Percentiles rank a stretch among this genome's conserved stretches.
These are phyloP conservation scores for Rhopalosiphum padi DNA, from an alignment of 1,140 invertebrate genomes.

Conservation along the genomic window DNA sequence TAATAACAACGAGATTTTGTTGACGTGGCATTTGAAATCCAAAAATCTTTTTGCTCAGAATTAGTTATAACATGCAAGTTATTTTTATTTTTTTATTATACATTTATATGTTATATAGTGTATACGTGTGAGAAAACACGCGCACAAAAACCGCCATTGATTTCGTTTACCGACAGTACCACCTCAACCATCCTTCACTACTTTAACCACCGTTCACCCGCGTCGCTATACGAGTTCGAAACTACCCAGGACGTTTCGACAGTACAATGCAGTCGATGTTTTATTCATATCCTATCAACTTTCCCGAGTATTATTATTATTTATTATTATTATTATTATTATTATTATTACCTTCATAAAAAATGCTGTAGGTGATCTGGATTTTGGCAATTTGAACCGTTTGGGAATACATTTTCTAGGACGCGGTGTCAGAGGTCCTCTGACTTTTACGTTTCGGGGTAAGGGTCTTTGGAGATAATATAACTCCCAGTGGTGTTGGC, in stretches of 20 bases:
- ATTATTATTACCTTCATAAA: conserved; percentile 56
- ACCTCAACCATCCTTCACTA: not conserved
- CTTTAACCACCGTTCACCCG: not conserved
- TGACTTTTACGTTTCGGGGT: not conserved
- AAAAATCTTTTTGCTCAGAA: not conserved
- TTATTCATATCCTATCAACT: conserved; percentile 49
- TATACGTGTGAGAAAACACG: not conserved
- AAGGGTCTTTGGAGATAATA: conserved; percentile 4
- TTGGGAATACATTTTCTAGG: conserved; percentile 40
- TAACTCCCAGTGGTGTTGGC: not conserved
- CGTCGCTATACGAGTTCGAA: not conserved
- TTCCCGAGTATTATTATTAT: conserved; percentile 20
- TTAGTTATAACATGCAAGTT: not conserved
- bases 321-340: conserved; percentile 51
- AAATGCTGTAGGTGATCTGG: conserved; percentile 17
- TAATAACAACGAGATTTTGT: not conserved
- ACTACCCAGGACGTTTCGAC: not conserved
- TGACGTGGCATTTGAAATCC: not conserved
- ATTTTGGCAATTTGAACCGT: conserved; percentile 38
- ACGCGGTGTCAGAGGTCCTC: not conserved
- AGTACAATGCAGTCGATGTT: conserved; percentile 30
- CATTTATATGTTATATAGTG: not conserved
- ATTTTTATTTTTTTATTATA: not conserved
- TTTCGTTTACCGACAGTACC: not conserved
- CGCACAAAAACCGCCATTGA: not conserved